Evolutionary conservation across 2,888 invertebrate genomes (phyloP).

Genomic region (Melangyna quadrimaculata): DNA sequence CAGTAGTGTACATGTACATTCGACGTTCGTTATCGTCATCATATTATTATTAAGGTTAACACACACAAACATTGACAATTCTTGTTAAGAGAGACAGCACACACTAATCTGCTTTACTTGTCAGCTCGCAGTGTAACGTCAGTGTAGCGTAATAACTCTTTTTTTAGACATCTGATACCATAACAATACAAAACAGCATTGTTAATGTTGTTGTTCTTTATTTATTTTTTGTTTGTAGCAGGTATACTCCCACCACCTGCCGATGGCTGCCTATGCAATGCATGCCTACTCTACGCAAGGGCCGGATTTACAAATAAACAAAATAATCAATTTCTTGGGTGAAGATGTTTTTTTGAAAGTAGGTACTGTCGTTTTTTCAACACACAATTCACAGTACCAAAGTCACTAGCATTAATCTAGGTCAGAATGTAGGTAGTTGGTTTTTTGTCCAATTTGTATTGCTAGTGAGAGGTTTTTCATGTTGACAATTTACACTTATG

Average conservation of each 20-base stretch:
- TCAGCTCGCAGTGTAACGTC: constrained; percentile 44
- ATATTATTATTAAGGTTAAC: constrained; percentile 9
- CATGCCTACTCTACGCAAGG: constrained; percentile 23
- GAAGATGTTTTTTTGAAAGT: too few relatives aligned
- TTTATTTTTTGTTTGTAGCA: background rate
- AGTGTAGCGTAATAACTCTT: constrained; percentile 70
- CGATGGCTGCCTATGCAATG: too few relatives aligned
- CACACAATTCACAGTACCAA: too few relatives aligned
- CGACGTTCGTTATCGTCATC: constrained; percentile 1
- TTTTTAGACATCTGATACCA: constrained; percentile 69
- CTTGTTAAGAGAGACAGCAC: constrained; percentile 23
- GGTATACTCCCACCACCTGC: constrained; percentile 63
- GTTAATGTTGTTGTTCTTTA: background rate
- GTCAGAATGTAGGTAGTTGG: too few relatives aligned
- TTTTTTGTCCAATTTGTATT: too few relatives aligned
- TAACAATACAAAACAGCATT: constrained; percentile 52
- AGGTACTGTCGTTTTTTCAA: too few relatives aligned
- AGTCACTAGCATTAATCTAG: background rate
- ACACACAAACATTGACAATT: constrained; percentile 37
- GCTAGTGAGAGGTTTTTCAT: too few relatives aligned
- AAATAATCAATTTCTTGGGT: background rate
- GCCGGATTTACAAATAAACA: background rate
- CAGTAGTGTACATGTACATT: background rate
- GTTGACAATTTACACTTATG: too few relatives aligned
- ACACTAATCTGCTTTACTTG: constrained; percentile 60